Base-by-base conservation (phyloP, 2,797 vertebrate species). In the Pempheris klunzingeri region DNA sequence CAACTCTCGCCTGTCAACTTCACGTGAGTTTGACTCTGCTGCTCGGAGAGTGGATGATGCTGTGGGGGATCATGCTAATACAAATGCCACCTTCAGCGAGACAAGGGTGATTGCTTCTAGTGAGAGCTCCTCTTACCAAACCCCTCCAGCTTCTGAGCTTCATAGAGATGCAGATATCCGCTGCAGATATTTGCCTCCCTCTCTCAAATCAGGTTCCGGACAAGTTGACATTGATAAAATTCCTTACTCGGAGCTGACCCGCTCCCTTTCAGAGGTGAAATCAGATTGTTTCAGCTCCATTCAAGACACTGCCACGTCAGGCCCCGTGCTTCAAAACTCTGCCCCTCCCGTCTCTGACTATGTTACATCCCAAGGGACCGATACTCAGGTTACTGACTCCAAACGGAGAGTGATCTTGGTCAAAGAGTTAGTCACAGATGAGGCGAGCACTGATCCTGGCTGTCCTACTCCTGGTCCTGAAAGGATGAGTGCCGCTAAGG, bases 371-470 rank as follows among this genome's bases (percentile, higher is more conserved):
- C 90, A 24, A 0, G 82, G 65, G 90, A 74, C 71, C 0, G 17
- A 68, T 24, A 18, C 85, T 92, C 88, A n/a, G 65, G 83, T 91
- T 91, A 83, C 91, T 0, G 68, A 32, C 44, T 50, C 77, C 22
- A 77, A 68, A 64, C 77, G 34, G 50, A 84, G 77, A 68, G 87
- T 28, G 55, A 65, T 92, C 55, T 74, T 88, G 12, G 71, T 88
- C 60, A 90, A 76, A 78, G 87, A 88, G 77, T n/a, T 54, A 13
- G 53, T 85, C 32, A 12, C 54, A 1, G 71, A 83, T 0, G 73
- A 69, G n/a, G 28, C 4, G 0, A 63, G 43, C 18, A 0, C 49
- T 9, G 44, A 69, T 9, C 64, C 71, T 0, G 44, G 10, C 43
- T 24, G 34, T 65, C 30, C 55, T 28, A 66, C 53, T 26, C n/a